Evolutionary conservation across 2,888 invertebrate genomes (phyloP).

Genomic region (Neoitamus cyanurus): DNA sequence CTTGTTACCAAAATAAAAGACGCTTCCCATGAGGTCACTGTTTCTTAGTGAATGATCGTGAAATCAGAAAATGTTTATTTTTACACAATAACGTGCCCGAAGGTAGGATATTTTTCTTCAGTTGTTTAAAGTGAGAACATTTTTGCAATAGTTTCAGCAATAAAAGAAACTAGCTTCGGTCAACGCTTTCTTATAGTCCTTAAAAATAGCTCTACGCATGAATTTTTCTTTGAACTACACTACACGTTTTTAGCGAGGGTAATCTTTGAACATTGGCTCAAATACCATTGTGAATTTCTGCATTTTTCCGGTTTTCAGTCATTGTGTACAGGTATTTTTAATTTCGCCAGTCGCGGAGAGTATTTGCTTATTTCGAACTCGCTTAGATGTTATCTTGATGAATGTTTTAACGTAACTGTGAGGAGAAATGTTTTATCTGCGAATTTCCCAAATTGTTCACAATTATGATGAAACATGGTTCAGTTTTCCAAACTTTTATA

Average conservation of each 20-base stretch:
- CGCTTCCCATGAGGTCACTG: slow-evolving; percentile 23
- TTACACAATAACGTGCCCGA: neutral
- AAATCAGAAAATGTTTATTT: slow-evolving; percentile 39
- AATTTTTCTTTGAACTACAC: neutral
- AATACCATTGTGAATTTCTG: neutral
- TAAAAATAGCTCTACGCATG: neutral
- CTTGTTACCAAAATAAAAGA: slow-evolving; percentile 41
- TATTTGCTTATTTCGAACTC: neutral
- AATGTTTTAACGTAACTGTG: neutral
- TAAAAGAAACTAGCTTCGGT: neutral
- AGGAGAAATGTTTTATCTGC: neutral
- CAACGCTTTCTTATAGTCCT: neutral
- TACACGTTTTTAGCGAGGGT: neutral
- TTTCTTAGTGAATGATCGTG: slow-evolving; percentile 24
- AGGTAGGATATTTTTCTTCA: neutral
- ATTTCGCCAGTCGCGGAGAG: neutral
- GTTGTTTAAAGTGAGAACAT: neutral
- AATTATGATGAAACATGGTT: neutral
- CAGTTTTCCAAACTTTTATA: neutral
- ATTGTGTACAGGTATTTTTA: neutral
- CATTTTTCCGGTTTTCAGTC: neutral
- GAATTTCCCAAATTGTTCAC: neutral
- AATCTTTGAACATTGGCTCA: neutral
- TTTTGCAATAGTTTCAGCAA: neutral
- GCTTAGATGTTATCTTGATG: neutral